Conservation (phyloP, 2,113 vertebrate species). For the Tauraco erythrolophus region DNA sequence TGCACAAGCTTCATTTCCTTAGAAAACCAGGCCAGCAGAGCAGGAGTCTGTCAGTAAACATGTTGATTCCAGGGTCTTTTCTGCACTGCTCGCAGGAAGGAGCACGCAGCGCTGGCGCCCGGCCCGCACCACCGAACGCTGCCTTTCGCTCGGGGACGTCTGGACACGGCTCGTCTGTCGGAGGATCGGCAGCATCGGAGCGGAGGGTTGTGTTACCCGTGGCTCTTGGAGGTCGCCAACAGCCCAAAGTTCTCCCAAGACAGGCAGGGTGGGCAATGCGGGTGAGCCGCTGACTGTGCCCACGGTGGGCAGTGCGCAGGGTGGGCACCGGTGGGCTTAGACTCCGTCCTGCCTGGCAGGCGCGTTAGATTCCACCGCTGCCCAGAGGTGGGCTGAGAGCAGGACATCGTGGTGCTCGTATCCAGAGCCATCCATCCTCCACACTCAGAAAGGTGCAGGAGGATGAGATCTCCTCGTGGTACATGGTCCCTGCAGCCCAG, state of each 20-base stretch:
- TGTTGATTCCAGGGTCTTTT: conserved; percentile 59
- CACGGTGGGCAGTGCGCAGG: fast-evolving
- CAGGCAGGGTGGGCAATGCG: fast-evolving
- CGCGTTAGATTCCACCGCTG: fast-evolving
- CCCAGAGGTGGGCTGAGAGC: background rate
- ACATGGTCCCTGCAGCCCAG: background rate
- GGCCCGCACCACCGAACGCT: background rate
- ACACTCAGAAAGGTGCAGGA: background rate
- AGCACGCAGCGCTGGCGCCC: background rate
- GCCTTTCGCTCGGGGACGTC: fast-evolving
- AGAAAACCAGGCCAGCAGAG: conserved; percentile 58
- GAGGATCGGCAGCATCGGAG: fast-evolving
- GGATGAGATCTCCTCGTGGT: fast-evolving
- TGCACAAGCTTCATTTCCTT: conserved; percentile 71
- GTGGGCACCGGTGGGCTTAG: fast-evolving
- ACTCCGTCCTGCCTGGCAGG: background rate
- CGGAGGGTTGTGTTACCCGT: fast-evolving
- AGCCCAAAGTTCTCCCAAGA: background rate
- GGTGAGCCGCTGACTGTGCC: background rate
- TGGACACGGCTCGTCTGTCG: fast-evolving
- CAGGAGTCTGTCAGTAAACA: conserved; percentile 68
- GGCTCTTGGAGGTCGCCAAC: background rate
- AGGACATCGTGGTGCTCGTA: background rate
- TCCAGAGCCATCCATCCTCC: background rate
- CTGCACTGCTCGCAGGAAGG: background rate